phyloP scores from a whole-genome alignment of 2,797 vertebrate species.

The Cryptoblepharus egeriae region DNA sequence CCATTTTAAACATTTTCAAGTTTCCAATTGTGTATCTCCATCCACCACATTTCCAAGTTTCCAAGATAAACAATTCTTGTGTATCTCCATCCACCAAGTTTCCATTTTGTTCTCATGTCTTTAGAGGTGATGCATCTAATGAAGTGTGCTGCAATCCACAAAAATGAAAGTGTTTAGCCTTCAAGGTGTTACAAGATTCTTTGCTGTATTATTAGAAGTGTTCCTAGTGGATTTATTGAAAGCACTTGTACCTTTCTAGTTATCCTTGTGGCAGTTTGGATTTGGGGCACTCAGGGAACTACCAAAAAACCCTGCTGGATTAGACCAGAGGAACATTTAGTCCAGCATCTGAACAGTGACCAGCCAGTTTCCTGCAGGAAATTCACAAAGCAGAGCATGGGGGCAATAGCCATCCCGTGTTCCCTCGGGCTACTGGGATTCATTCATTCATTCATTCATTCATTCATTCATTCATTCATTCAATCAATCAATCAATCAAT shows the following conservation, averaged over 20 bases:
- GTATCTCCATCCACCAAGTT: too few species aligned
- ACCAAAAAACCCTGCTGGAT: neutral
- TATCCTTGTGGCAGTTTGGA: neutral
- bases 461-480: too few species aligned
- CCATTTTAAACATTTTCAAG: too few species aligned
- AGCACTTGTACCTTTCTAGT: neutral
- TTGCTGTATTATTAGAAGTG: neutral
- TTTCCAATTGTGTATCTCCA: too few species aligned
- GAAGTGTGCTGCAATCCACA: too few species aligned
- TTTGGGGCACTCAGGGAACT: too few species aligned
- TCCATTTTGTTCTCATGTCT: neutral
- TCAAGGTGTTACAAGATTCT: too few species aligned
- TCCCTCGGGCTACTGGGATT: neutral
- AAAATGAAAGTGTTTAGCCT: too few species aligned
- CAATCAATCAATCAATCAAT: too few species aligned
- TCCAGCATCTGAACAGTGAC: neutral
- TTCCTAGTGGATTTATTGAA: neutral
- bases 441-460: neutral
- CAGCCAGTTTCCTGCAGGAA: neutral
- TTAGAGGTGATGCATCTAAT: too few species aligned
- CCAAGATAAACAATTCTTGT: too few species aligned
- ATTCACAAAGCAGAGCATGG: neutral
- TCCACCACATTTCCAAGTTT: too few species aligned
- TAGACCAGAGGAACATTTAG: neutral
- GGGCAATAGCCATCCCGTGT: neutral